Evolutionary conservation across 2,113 vertebrate genomes (phyloP).

Genomic region (Alouatta palliata): DNA sequence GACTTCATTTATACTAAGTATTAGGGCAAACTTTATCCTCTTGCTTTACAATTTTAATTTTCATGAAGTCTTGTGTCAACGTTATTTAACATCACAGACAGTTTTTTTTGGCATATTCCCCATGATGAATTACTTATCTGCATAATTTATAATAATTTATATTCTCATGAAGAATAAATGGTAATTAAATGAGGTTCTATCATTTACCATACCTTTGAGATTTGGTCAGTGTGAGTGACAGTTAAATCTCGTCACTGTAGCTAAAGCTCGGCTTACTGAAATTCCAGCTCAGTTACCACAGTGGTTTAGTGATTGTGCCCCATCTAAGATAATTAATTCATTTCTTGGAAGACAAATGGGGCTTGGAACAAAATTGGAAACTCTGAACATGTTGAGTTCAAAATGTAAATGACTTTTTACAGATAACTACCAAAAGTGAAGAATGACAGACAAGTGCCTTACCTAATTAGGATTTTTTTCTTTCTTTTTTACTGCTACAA

Average conservation of each 20-base stretch:
- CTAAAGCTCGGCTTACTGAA: neutral
- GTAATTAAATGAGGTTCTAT: conserved; percentile 75
- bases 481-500: conserved; percentile 73
- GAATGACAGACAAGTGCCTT: conserved; percentile 70
- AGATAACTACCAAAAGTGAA: conserved; percentile 51
- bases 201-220: conserved; percentile 70
- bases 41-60: conserved; percentile 55
- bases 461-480: conserved; percentile 82
- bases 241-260: neutral
- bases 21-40: conserved; percentile 25
- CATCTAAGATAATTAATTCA: conserved; percentile 61
- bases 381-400: conserved; percentile 67
- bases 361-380: conserved; percentile 63
- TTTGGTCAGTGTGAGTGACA: conserved; percentile 76
- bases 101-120: conserved; percentile 16
- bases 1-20: neutral
- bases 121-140: conserved; percentile 42
- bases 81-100: conserved; percentile 59
- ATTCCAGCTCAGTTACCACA: neutral
- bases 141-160: conserved; percentile 60
- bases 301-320: neutral
- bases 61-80: conserved; percentile 30
- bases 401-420: conserved; percentile 75
- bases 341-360: conserved; percentile 78
- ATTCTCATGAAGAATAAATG: conserved; percentile 68